These are phyloP conservation scores for Cheilosia impressa DNA, from an alignment of 2,888 invertebrate species.

Conservation along the genomic window DNA sequence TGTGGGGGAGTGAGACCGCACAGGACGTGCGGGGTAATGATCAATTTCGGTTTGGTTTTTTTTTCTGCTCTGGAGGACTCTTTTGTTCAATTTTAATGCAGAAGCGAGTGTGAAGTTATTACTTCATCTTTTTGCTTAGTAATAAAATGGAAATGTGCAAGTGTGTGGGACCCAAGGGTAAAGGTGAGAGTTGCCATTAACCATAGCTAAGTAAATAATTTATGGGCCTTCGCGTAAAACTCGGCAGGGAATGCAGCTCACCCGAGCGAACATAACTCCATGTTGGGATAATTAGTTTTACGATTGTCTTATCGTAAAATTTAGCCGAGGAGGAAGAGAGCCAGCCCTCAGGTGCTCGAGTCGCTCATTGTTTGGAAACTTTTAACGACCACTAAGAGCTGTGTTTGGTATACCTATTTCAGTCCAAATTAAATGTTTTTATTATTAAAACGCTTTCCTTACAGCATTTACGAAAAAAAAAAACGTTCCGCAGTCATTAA, in stretches of 20 bases:
- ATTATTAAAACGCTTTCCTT: background rate
- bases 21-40: slow-evolving; percentile 6
- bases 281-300: slow-evolving; percentile 50
- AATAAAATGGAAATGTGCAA: slow-evolving; percentile 17
- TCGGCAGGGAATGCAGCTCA: background rate
- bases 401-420: too few species aligned
- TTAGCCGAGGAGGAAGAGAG: background rate
- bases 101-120: slow-evolving; percentile 22
- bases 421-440: too few species aligned
- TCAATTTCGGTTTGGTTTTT: slow-evolving; percentile 7
- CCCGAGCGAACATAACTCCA: slow-evolving; percentile 39
- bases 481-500: background rate
- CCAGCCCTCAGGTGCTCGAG: too few species aligned
- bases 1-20: background rate
- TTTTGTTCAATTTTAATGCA: slow-evolving; percentile 36
- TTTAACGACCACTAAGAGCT: too few species aligned
- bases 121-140: slow-evolving; percentile 21
- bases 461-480: background rate
- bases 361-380: too few species aligned
- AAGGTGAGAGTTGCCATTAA: slow-evolving; percentile 29
- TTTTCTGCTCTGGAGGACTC: background rate
- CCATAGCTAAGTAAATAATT: slow-evolving; percentile 36
- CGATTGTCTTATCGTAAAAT: slow-evolving; percentile 58
- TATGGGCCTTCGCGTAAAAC: background rate
- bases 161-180: slow-evolving; percentile 13